Conservation (phyloP, 92 coral and sea anemone genomes). For the Pocillopora meandrina region DNA sequence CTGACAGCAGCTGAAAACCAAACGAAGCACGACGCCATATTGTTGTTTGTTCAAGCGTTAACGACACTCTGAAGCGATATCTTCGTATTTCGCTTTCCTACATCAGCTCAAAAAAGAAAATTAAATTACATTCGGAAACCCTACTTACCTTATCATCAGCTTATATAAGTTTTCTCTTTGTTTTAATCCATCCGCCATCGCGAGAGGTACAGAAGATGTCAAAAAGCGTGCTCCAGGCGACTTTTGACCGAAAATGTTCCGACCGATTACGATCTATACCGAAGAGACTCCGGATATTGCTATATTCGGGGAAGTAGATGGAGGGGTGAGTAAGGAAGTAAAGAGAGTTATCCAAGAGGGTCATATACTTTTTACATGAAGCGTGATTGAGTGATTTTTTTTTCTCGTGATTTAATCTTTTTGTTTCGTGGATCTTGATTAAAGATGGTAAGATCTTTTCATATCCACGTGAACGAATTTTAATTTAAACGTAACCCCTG, state of each 20-base stretch:
- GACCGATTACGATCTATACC: constrained; percentile 16
- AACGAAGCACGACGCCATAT: constrained; percentile 39
- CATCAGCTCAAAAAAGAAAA: neutral
- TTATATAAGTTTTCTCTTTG: constrained; percentile 92
- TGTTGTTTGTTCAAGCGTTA: neutral
- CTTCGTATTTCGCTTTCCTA: neutral
- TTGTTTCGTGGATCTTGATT: no score
- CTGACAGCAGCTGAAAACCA: neutral
- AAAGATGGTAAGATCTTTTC: no score
- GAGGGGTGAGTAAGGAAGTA: neutral
- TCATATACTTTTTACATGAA: no score
- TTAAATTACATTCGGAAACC: neutral
- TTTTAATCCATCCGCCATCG: constrained; percentile 83
- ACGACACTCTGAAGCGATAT: neutral
- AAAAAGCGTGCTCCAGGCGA: constrained; percentile 35
- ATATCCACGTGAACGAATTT: no score
- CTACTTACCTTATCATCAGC: constrained; percentile 88
- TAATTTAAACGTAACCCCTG: no score
- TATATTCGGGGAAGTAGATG: neutral
- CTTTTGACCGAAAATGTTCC: constrained; percentile 11
- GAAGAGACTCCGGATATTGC: neutral
- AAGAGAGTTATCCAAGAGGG: no score
- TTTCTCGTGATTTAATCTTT: no score
- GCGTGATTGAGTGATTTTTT: no score
- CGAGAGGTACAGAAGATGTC: constrained; percentile 5